Percentiles rank a stretch among this genome's conserved stretches.
These are phyloP conservation scores for Phenganax stokvisi DNA, from an alignment of 92 coral and sea anemone species.

Conservation along the genomic window DNA sequence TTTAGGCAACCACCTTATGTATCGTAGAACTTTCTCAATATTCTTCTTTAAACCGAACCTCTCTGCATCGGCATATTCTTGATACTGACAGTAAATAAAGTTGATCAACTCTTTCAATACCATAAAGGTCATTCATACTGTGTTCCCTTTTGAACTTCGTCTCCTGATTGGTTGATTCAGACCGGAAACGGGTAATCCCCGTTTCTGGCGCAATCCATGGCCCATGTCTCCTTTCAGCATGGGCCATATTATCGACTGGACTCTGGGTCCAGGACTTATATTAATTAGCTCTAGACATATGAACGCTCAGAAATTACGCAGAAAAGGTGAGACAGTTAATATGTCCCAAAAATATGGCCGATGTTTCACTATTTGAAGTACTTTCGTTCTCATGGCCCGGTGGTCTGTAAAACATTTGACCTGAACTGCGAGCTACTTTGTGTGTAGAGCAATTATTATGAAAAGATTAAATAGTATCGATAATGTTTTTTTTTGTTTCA, in stretches of 20 bases:
- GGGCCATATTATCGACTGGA: background rate
- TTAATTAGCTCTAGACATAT: no score
- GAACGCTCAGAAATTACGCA: no score
- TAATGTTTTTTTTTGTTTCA: no score
- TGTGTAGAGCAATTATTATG: no score
- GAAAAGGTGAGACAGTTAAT: no score
- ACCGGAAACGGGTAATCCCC: background rate
- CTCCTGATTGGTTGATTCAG: background rate
- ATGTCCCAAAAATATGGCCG: no score
- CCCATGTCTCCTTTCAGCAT: background rate
- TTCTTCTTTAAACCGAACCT: background rate
- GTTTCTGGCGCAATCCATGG: constrained; percentile 1
- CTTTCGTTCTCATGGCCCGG: no score
- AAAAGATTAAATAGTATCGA: no score
- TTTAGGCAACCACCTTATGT: background rate
- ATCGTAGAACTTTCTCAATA: background rate
- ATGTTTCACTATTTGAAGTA: no score
- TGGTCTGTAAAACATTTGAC: no score
- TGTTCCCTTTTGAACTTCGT: background rate
- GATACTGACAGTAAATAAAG: background rate
- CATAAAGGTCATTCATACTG: constrained; percentile 12
- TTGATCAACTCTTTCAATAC: background rate
- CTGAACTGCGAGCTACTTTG: no score
- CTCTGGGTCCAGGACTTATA: background rate
- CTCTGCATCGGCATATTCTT: background rate